Base-by-base conservation (phyloP, 2,113 vertebrate species). In the Saccopteryx bilineata region DNA sequence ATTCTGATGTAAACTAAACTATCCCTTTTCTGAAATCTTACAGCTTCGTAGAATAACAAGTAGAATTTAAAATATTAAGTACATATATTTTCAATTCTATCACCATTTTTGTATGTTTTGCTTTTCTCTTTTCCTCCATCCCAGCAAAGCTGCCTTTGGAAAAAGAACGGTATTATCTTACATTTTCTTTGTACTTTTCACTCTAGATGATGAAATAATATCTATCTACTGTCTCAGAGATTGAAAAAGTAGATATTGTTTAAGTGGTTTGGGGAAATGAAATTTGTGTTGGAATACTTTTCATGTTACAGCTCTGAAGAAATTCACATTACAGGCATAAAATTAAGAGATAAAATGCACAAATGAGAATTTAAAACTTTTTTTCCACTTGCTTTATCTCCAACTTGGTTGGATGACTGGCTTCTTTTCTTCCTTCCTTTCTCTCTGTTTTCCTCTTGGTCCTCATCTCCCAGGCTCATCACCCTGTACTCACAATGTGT, bases 401-500 rank as follows among this genome's bases (percentile, higher is more conserved):
- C 31, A 33, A 12, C 2, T 18, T 26, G 24, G 11, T 31, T 39
- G 48, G 46, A 10, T 56, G 28, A 7, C 6, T 90, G 5, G 15
- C 21, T 11, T 7, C 0, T 12, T 81, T 10, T 6, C 19, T 48
- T 31, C 0, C 13, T 50, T 18, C 17, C 4, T 66, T 4, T 1
- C 15, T 21, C 1, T 4, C 10, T 14, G 2, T 14, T 48, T 85
- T 15, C 31, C 13, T 81, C 33, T 86, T 83, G 10, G 6, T 21
- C 61, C 8, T 7, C 33, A 18, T 87, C 28, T 24, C 50, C 17
- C 39, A 91, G 56, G 1, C 14, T 81, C 26, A 91, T 92, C 5
- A 26, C 19, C 24, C 11, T 14, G 9, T 12, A 21, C 15, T 91
- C 54, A 61, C 31, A 19, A 1, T 87, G 39, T 81, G 72, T 56